Evolutionary conservation across 2,888 invertebrate genomes (phyloP), one percentile per base, ranked within the genome.

Genomic region (Drosophila stalkeri): DNA sequence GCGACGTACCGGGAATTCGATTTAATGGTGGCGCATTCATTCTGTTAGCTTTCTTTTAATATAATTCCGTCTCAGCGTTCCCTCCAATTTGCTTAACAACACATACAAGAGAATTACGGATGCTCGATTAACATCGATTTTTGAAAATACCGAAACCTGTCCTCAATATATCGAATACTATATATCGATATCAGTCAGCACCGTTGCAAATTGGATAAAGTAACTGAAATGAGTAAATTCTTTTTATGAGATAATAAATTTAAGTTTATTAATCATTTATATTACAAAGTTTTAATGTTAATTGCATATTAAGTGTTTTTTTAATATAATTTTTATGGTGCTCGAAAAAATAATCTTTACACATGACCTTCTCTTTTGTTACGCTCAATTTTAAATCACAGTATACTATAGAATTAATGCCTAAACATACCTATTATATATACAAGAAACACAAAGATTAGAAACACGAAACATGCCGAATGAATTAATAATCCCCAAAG

Each of bases 1-100:
- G 69, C 0, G 88, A 81, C 55, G 90, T 82, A 11, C 82, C 82
- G 5, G 92, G 92, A 52, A 92, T 86, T 69, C 77, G 87, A 41
- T 76, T 89, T 2, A 89, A 27, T 27, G 71, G 83, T 7, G 91
- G 75, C 8, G 77, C 70, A 1, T 71, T 33, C 33, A 54, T 52
- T 7, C 52, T 39, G 23, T 54, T 59, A 23, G 9, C 31, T 68
- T 69, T 70, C 2, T 12, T 57, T 61, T 44, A 33, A 44, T 73
- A 43, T n/a, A 44, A 54, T 18, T 61, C 65, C 35, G 43, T 14
- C 35, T n/a, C 16, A 23, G n/a, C 11, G 3, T 35, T 62, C 12
- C 57, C 57, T 33, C 33, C 31, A 44, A 16, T 54, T 37, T 59
- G 18, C 41, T 51, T 62, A n/a, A 27, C 23, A 55, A 27, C 63